Conservation (phyloP, 2,888 invertebrate genomes). For the Bhutanitis thaidina region DNA sequence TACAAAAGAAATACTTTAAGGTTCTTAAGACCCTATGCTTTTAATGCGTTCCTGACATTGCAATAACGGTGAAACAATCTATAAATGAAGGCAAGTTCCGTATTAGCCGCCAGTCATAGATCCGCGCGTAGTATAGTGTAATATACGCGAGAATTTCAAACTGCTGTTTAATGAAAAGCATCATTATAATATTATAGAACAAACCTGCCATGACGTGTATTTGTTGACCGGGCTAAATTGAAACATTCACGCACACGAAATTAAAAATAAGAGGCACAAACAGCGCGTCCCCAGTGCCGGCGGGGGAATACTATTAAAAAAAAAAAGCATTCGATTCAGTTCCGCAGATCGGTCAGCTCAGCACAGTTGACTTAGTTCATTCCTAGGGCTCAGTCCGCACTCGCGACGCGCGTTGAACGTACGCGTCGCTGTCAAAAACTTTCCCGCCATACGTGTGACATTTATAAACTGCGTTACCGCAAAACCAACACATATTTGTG, state of each 20-base stretch:
- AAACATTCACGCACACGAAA: constrained; percentile 29
- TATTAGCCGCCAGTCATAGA: background rate
- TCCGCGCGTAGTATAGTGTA: background rate
- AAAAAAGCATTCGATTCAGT: constrained; percentile 21
- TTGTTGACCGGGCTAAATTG: constrained; percentile 31
- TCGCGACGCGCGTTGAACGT: constrained; percentile 41
- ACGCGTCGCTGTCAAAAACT: constrained; percentile 35
- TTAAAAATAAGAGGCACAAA: constrained; percentile 44
- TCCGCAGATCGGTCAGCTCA: constrained; percentile 24
- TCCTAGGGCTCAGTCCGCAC: constrained; percentile 42
- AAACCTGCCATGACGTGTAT: constrained; percentile 51
- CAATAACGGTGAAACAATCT: constrained; percentile 4
- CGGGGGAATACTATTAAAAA: constrained; percentile 38
- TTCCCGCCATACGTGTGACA: constrained; percentile 34
- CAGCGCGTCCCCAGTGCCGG: constrained; percentile 43
- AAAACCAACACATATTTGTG: constrained; percentile 24
- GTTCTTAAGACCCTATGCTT: too few relatives aligned
- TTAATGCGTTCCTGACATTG: background rate
- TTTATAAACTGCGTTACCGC: constrained; percentile 16
- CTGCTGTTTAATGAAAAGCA: background rate
- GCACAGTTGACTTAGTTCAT: background rate
- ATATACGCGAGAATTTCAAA: background rate
- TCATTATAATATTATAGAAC: constrained; percentile 31
- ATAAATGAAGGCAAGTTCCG: constrained; percentile 11
- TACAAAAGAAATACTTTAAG: too few relatives aligned